Evolutionary conservation across 2,888 invertebrate species (phyloP), one percentile per base, ranked within the genome.

Genomic region (Acanthosoma haemorrhoidale): DNA sequence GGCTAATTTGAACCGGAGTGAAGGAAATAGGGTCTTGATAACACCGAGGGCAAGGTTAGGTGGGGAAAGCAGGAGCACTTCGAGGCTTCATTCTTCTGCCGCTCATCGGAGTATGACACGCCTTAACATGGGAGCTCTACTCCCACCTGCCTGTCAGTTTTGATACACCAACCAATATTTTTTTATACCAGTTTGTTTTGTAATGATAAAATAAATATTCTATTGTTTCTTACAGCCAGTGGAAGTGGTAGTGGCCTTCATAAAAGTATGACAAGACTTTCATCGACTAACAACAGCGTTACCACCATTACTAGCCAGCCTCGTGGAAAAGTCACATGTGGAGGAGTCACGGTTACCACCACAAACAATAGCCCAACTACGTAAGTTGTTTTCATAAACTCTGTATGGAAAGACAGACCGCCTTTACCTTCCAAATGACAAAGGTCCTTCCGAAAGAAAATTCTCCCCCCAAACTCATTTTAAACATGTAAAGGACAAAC

Each of bases 231-330:
- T 71, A 11, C 71, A 76, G 76, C 73, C 8, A 74, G 74, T 70
- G 77, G 77, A 18, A 77, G 77, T 72, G 74, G 78, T 31, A 75
- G 89, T 8, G 91, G 90, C 1, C 82, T 91, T 4, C 90, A 91
- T 78, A 91, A 90, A 79, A 91, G 91, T 78, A 90, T 91, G 90
- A 91, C 91, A 8, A 84, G 90, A 39, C 79, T 91, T 72, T 90
- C 72, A 89, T 89, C 13, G 90, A 90, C 41, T 89, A 91, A 78
- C 87, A 88, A 79, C 78, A 79, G 39, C 77, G 80, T 74, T 80
- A 60, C 60, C 78, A 75, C 70, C 77, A 80, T 75, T 79, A 81
- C 80, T 76, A 76, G 74, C 66, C 75, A 73, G 67, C 74, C 74
- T 69, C 74, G 70, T 72, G 75, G 71, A 68, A 75, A 73, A 43